These are phyloP conservation scores for Cosmopolites sordidus DNA, from an alignment of 2,888 invertebrate species.

Conservation along the genomic window DNA sequence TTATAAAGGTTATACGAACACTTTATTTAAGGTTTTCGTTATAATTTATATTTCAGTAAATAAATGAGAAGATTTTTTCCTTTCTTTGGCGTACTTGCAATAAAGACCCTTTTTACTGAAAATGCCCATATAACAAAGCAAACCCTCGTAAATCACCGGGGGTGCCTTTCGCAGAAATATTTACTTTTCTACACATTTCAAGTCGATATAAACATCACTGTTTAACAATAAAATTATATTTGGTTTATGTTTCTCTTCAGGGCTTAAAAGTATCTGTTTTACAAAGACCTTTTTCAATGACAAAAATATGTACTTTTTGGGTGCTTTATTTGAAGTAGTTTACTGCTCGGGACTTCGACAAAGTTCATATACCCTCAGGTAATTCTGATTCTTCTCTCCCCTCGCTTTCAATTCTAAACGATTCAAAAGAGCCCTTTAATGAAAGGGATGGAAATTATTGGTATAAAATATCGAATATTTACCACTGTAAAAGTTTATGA, in stretches of 20 bases:
- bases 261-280: too few relatives aligned
- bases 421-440: too few relatives aligned
- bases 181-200: not conserved
- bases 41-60: not conserved
- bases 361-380: too few relatives aligned
- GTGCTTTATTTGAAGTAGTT: too few relatives aligned
- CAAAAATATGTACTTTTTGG: too few relatives aligned
- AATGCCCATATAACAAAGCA: not conserved
- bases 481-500: too few relatives aligned
- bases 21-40: not conserved
- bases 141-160: not conserved
- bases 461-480: too few relatives aligned
- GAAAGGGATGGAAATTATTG: too few relatives aligned
- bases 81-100: not conserved
- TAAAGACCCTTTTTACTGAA: not conserved
- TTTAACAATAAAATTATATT: not conserved
- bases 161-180: not conserved
- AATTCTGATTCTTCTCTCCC: too few relatives aligned
- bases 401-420: too few relatives aligned
- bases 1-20: not conserved
- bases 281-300: too few relatives aligned
- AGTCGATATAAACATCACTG: not conserved
- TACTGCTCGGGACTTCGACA: too few relatives aligned
- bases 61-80: not conserved
- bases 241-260: not conserved